phyloP scores from a whole-genome alignment of 2,113 vertebrate species.

The Chascanopsetta lugubris region DNA sequence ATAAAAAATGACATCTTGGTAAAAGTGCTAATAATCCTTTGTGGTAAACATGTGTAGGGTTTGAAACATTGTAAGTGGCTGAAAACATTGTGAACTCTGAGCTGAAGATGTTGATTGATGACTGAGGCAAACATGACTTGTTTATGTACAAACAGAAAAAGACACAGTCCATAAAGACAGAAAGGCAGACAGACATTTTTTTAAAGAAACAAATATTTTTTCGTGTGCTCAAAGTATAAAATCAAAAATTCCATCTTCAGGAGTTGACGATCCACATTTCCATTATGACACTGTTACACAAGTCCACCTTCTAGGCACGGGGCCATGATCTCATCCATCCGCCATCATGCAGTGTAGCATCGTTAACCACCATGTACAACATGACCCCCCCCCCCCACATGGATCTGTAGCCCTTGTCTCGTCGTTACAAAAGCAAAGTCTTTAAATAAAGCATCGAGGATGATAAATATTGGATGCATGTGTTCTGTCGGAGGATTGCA shows the following conservation, averaged over 20 bases:
- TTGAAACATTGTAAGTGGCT: neutral
- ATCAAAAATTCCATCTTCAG: neutral
- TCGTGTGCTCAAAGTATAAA: slow-evolving; percentile 20
- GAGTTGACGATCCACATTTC: neutral
- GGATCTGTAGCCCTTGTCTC: slow-evolving; percentile 23
- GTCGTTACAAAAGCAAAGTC: slow-evolving; percentile 8
- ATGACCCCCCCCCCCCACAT: neutral
- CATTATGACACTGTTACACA: slow-evolving; percentile 3
- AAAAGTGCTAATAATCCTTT: slow-evolving; percentile 1
- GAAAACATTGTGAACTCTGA: neutral
- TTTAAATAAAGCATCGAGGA: slow-evolving; percentile 15
- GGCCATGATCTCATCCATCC: slow-evolving; percentile 4
- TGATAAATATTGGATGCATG: neutral
- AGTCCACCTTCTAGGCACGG: slow-evolving; percentile 10
- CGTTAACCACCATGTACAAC: slow-evolving; percentile 4
- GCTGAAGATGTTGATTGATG: slow-evolving; percentile 8
- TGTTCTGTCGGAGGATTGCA: slow-evolving; percentile 10
- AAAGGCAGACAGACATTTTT: slow-evolving; percentile 49
- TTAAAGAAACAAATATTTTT: slow-evolving; percentile 30
- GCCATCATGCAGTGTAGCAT: neutral
- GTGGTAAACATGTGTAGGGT: slow-evolving; percentile 2
- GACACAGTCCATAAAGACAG: slow-evolving; percentile 37
- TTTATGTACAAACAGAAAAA: slow-evolving; percentile 45
- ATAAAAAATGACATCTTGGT: neutral
- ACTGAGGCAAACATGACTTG: slow-evolving; percentile 17